Base-by-base conservation (phyloP, 2,797 vertebrate species). In the Liparis tanakae region DNA sequence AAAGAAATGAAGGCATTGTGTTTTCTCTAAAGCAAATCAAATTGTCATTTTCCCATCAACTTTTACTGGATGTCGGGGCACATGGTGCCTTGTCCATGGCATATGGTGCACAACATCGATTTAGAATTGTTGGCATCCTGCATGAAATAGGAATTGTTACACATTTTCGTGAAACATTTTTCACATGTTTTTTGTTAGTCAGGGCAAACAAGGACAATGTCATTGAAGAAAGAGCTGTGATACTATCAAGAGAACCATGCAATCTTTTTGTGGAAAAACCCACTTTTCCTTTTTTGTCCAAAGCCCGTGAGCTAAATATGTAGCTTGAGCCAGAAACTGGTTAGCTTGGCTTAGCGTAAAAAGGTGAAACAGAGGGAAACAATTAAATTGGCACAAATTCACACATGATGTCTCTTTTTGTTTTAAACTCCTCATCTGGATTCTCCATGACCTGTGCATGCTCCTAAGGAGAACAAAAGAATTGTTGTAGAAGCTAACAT, bases 1-100 rank as follows among this genome's bases (percentile, higher is more conserved):
- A 6, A 66, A 66, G 63, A 73, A 66, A 67, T n/a, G 53, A 4
- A 76, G 50, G 15, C 15, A 74, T 33, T 61, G 34, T 37, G 36
- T 82, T 78, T 79, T 71, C 75, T 65, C 15, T 33, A 58, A 20
- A 70, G 75, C 15, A 70, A 71, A 79, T 64, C 39, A 1, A 80
- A 65, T 33, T 68, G 39, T 64, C 73, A 78, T 79, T 82, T 82
- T 58, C 10, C 46, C 36, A 33, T 56, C 10, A 60, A 48, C 20
- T 76, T 71, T 74, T 54, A 56, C n/a, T 60, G 55, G 50, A 70
- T 34, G 13, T 10, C 36, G 25, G 3, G 33, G 41, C 14, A 57
- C 33, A 70, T 76, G 25, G 25, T 30, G 25, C 25, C 25, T 30
- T 30, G 25, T 30, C 2, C 25, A 2, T 30, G 25, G 25, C 25